Base-by-base conservation (phyloP, 1,140 invertebrate genomes). In the Ips typographus region DNA sequence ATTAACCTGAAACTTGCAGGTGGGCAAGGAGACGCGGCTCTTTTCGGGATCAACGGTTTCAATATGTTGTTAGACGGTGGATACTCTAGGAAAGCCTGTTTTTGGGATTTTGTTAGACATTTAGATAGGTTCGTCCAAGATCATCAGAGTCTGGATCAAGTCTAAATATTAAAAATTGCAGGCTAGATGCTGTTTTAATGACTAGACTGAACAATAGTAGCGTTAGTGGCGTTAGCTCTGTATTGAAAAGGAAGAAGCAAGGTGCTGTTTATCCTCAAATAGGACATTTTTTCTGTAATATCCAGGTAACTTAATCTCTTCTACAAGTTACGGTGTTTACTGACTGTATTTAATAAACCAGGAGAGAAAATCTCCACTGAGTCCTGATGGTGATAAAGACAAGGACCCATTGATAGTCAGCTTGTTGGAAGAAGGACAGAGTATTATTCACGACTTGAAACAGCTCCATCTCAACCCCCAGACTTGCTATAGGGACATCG, bases 61-160 rank as follows among this genome's bases (percentile, higher is more conserved):
- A 98, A 98, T 78, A 96, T 98, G 92, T 86, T 99, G 4, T 88
- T 98, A 5, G 96, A 98, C 82, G 96, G 95, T 68, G 96, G 96
- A 1, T 98, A 95, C 80, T 93, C 91, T 57, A 87, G 94, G 66
- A 96, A 95, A 78, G 90, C 95, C 0, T 98, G 95, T 78, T 98
- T 98, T 83, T 99, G 96, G 96, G 94, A 98, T 79, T 98, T 98
- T 80, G 91, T 93, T 0, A 85, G 95, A 36, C 96, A 98, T 81
- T 82, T 99, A 63, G 95, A 99, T 81, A 70, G 65, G 58, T 68
- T n/a, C 40, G 49, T 64, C 22, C 22, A 22, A 22, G 22, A 22
- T 22, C 22, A 22, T 0, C 0, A 22, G 22, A 22, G 22, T 22
- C 22, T 22, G 22, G 22, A 22, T 22, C 22, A 22, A 22, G 22